phyloP scores from a whole-genome alignment of 2,888 invertebrate genomes.

The Sipha maydis region DNA sequence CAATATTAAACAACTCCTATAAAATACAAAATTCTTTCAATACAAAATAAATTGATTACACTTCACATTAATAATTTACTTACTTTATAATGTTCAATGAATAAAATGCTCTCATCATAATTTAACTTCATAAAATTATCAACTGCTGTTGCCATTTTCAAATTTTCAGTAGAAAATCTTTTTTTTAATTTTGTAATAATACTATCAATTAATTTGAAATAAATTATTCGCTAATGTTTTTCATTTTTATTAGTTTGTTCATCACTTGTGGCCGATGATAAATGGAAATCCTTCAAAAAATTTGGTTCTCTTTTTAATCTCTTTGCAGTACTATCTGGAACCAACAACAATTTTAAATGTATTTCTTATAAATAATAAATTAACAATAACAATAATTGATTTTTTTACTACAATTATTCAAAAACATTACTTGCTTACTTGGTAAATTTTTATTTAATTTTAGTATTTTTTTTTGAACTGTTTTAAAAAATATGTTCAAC shows the following conservation, averaged over 20 bases:
- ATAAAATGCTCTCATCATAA: not conserved
- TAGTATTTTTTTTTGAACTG: too few relatives aligned
- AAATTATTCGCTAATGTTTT: slow-evolving; percentile 7
- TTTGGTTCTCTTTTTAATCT: slow-evolving; percentile 29
- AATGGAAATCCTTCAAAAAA: slow-evolving; percentile 22
- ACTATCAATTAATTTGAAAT: too few relatives aligned
- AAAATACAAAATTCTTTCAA: not conserved
- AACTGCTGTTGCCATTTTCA: too few relatives aligned
- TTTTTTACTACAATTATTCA: too few relatives aligned
- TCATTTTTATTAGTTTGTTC: slow-evolving; percentile 20
- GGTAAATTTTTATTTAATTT: too few relatives aligned
- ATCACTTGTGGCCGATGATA: slow-evolving; percentile 5
- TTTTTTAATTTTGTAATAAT: too few relatives aligned
- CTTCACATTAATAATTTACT: not conserved
- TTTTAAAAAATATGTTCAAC: too few relatives aligned
- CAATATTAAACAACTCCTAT: too few relatives aligned
- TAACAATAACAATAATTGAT: too few relatives aligned
- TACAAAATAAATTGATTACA: slow-evolving; percentile 10
- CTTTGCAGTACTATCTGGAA: slow-evolving; percentile 11
- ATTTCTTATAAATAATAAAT: not conserved
- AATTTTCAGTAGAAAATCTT: too few relatives aligned
- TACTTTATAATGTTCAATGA: slow-evolving; percentile 27
- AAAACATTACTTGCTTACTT: too few relatives aligned
- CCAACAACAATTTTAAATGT: slow-evolving; percentile 3
- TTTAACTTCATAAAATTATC: not conserved